Evolutionary conservation across 1,140 invertebrate species (phyloP).

Genomic region (Dendroctonus valens): DNA sequence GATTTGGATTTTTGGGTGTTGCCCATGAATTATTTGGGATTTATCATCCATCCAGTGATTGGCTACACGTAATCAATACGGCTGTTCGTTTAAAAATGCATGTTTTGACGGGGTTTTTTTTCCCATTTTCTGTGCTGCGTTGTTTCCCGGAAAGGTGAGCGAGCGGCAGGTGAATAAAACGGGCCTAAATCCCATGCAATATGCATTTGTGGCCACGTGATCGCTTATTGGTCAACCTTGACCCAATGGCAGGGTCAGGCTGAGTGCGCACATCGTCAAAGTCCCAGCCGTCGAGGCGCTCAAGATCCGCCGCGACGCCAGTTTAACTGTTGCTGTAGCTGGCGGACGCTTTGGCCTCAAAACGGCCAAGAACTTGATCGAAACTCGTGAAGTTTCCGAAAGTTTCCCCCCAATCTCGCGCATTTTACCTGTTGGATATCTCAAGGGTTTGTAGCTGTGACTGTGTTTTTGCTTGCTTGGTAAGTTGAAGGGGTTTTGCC

Average conservation of each 20-base stretch:
- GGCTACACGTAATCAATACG: background rate
- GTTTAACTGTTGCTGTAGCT: constrained; percentile 38
- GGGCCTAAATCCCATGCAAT: constrained; percentile 31
- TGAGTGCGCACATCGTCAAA: constrained; percentile 36
- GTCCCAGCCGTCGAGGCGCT: constrained; percentile 36
- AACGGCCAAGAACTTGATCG: no score
- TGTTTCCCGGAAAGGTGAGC: background rate
- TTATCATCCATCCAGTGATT: background rate
- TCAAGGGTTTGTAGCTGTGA: no score
- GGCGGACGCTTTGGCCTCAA: background rate
- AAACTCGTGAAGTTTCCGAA: no score
- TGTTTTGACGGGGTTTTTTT: constrained; percentile 1
- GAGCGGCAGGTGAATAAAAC: constrained; percentile 26
- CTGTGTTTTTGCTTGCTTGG: no score
- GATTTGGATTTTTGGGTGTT: no score
- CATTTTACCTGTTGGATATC: no score
- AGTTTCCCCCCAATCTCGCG: no score
- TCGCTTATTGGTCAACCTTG: constrained; percentile 43
- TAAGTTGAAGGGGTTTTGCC: no score
- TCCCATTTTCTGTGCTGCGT: background rate
- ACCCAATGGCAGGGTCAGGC: constrained; percentile 40
- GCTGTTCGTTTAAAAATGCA: background rate
- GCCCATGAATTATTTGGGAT: background rate
- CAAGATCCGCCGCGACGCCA: constrained; percentile 28
- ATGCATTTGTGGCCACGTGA: constrained; percentile 40